Evolutionary conservation across 2,888 invertebrate genomes (phyloP), one percentile per base, ranked within the genome.

Genomic region (Drosophila fungiperda): DNA sequence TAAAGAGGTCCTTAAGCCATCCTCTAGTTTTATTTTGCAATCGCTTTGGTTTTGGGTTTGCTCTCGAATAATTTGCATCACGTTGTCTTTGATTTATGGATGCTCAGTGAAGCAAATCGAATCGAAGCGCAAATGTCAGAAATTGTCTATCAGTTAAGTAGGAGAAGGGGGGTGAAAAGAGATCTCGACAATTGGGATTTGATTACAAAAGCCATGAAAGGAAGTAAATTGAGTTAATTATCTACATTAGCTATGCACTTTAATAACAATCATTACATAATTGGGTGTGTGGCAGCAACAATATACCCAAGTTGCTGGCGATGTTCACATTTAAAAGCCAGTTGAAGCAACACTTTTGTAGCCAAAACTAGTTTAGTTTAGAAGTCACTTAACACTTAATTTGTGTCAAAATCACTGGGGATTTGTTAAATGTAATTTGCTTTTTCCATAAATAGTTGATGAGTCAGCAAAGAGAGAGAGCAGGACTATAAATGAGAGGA

Each of bases 81-180:
- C 71, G 59, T 54, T 52, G 69, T 32, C 72, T 73, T 72, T 87
- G 86, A 89, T 85, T 89, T 83, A 83, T 89, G 68, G 61, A n/a
- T 26, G 52, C 42, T 48, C 62, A 81, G 73, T 73, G 54, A 67
- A 71, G 61, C 70, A 55, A 71, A 65, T 50, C 63, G 59, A 54
- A 76, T 60, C 50, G 26, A n/a, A 66, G 55, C 76, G 57, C 38
- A 68, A 62, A 64, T 69, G 54, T 40, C 32, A 70, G 66, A 77
- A 77, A 76, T 76, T 69, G 76, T 58, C 61, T 26, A 48, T 11
- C 38, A 15, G 17, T 38, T 73, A 42, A 42, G 20, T 15, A 15
- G 29, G 9, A 15, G 17, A 11, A 5, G 8, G 15, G 57, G 29
- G 23, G 17, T 12, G 32, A 23, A 35, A 42, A 23, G 23, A 7